Base-by-base conservation (phyloP, 2,888 invertebrate species). In the Pammene aurita region DNA sequence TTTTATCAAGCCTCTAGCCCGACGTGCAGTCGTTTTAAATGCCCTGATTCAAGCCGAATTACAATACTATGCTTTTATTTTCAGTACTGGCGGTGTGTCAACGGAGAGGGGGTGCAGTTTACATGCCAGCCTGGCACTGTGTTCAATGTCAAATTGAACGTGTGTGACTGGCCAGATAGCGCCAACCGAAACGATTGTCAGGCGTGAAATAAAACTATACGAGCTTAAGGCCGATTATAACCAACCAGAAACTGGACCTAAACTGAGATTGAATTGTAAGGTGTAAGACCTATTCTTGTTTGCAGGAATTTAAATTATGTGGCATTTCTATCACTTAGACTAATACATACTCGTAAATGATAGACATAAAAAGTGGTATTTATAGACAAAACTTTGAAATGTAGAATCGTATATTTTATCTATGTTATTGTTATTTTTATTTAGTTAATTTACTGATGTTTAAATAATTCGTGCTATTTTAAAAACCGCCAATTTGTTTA, bases 81-180 rank as follows among this genome's bases (percentile, higher is more conserved):
- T 61, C 88, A 97, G 97, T 98, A 97, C 80, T 97, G 96, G 91
- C 95, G 97, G 71, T 98, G 98, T 82, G 96, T 96, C 26, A 95
- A 96, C 82, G 97, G 96, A 6, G 94, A 95, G 79, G 95, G 95
- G 5, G 88, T 95, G 60, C 94, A 94, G 75, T 96, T 96, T 81
- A 92, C 93, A 13, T 98, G 98, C 80, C 94, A 94, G 73, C 91
- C 94, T 0, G 96, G 96, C 34, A 95, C 96, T 0, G 94, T 96
- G 5, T 98, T 95, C 93, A 96, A 97, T 79, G 93, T 94, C 0
- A 86, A 93, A 35, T 92, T 93, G 54, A 94, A 94, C 77, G 94
- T 96, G 14, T 97, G 97, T 84, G 97, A 96, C 84, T 97, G 97
- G 97, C 96, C 96, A 0, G 93, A 93, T 71, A 95, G 95, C 79